These are phyloP conservation scores for Clanis bilineata DNA, from an alignment of 2,888 invertebrate genomes.

Conservation along the genomic window DNA sequence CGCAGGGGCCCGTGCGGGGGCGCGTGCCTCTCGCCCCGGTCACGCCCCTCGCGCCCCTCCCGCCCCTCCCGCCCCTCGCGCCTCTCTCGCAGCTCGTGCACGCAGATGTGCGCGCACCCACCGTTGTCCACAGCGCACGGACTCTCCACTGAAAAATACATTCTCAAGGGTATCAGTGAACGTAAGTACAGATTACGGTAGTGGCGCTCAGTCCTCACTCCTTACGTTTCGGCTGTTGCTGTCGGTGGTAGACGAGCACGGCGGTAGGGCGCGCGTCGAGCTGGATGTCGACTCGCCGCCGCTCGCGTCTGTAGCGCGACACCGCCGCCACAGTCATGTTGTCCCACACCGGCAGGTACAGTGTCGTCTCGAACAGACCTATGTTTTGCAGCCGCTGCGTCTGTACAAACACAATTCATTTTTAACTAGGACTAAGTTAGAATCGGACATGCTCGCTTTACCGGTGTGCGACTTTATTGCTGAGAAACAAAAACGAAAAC, in stretches of 20 bases:
- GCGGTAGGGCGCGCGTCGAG: slow-evolving; percentile 77
- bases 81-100: slow-evolving; percentile 65
- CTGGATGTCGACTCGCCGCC: slow-evolving; percentile 20
- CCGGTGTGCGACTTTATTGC: too few species aligned
- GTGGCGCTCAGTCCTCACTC: too few species aligned
- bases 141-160: slow-evolving; percentile 71
- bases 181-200: too few species aligned
- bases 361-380: slow-evolving; percentile 86
- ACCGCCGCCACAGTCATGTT: slow-evolving; percentile 84
- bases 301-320: slow-evolving; percentile 34
- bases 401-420: slow-evolving; percentile 44
- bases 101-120: slow-evolving; percentile 89
- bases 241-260: slow-evolving; percentile 88
- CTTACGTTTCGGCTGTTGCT: slow-evolving; percentile 86
- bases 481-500: too few species aligned
- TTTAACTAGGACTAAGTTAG: too few species aligned
- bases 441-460: too few species aligned
- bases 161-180: too few species aligned
- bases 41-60: background rate
- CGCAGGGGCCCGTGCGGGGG: slow-evolving; percentile 68
- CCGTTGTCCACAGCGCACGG: slow-evolving; percentile 86
- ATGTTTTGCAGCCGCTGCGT: slow-evolving; percentile 87
- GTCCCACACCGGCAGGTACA: slow-evolving; percentile 89
- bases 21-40: slow-evolving; percentile 32
- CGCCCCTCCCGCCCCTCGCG: background rate